These are phyloP conservation scores for Leuciscus waleckii DNA, from an alignment of 2,797 vertebrate genomes.

Conservation along the genomic window DNA sequence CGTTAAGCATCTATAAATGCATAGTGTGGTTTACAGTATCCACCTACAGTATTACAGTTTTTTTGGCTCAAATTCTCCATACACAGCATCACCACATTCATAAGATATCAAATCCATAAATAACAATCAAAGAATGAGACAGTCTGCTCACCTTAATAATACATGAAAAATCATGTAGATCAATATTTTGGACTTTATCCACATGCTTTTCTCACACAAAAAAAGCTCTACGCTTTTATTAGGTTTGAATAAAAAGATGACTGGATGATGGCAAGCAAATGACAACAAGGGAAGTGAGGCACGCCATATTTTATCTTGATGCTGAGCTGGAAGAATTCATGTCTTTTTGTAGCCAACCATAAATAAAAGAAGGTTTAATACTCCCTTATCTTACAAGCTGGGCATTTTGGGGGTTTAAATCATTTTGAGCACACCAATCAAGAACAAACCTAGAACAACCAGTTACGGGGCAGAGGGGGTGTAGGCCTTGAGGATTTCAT, in stretches of 20 bases:
- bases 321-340: constrained; percentile 32
- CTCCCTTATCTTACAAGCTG: constrained; percentile 36
- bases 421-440: constrained; percentile 54
- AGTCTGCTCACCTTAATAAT: constrained; percentile 51
- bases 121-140: constrained; percentile 23
- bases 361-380: constrained; percentile 48
- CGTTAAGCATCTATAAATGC: constrained; percentile 33
- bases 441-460: constrained; percentile 27
- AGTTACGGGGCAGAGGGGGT: constrained; percentile 12
- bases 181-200: constrained; percentile 51
- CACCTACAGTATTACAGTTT: neutral
- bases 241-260: constrained; percentile 46
- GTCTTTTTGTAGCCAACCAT: constrained; percentile 40
- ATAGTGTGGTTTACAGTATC: constrained; percentile 38
- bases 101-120: constrained; percentile 42
- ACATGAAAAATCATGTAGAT: constrained; percentile 48
- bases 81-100: constrained; percentile 39
- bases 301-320: constrained; percentile 37
- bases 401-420: constrained; percentile 52
- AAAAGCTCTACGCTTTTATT: constrained; percentile 16
- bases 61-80: constrained; percentile 44
- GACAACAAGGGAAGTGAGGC: constrained; percentile 35
- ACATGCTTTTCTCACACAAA: neutral
- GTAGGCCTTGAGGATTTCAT: constrained; percentile 44
- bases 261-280: constrained; percentile 42